phyloP scores from a whole-genome alignment of 1,140 invertebrate species.

The Cotesia typhae region DNA sequence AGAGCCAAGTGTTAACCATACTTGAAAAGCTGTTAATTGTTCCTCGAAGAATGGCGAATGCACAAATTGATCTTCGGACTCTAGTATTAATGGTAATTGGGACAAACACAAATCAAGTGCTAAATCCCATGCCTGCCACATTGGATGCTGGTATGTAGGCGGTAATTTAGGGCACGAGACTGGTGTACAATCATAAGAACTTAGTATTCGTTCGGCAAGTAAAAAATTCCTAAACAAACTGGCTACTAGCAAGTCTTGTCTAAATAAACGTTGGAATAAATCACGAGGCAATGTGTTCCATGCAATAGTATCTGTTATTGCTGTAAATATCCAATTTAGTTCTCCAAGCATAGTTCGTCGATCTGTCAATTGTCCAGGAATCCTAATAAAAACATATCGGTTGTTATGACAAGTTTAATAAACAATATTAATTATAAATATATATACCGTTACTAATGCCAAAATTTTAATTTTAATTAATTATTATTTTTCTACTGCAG shows the following conservation, averaged over 20 bases:
- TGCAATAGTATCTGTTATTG: slow-evolving; percentile 99
- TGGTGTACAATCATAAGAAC: slow-evolving; percentile 95
- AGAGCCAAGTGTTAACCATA: slow-evolving; percentile 88
- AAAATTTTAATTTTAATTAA: too few relatives aligned
- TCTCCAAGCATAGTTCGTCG: slow-evolving; percentile 97
- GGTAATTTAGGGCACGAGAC: slow-evolving; percentile 91
- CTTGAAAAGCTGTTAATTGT: slow-evolving; percentile 98
- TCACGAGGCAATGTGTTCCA: slow-evolving; percentile 96
- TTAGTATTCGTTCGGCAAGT: slow-evolving; percentile 94
- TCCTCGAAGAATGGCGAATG: slow-evolving; percentile 97
- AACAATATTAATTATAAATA: slow-evolving; percentile 3
- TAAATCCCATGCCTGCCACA: slow-evolving; percentile 98
- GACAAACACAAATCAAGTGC: slow-evolving; percentile 92
- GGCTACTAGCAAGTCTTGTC: slow-evolving; percentile 97
- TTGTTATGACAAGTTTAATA: slow-evolving; percentile 15
- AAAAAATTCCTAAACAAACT: slow-evolving; percentile 98
- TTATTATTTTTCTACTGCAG: too few relatives aligned
- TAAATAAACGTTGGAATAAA: slow-evolving; percentile 95
- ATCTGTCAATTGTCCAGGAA: slow-evolving; percentile 95
- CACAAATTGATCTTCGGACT: slow-evolving; percentile 72
- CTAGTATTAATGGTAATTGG: slow-evolving; percentile 83
- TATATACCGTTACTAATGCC: too few relatives aligned
- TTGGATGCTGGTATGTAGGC: slow-evolving; percentile 85
- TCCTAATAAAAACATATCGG: slow-evolving; percentile 68
- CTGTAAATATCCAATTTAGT: slow-evolving; percentile 99